Evolutionary conservation across 2,113 vertebrate species (phyloP).

Genomic region (Motacilla alba): DNA sequence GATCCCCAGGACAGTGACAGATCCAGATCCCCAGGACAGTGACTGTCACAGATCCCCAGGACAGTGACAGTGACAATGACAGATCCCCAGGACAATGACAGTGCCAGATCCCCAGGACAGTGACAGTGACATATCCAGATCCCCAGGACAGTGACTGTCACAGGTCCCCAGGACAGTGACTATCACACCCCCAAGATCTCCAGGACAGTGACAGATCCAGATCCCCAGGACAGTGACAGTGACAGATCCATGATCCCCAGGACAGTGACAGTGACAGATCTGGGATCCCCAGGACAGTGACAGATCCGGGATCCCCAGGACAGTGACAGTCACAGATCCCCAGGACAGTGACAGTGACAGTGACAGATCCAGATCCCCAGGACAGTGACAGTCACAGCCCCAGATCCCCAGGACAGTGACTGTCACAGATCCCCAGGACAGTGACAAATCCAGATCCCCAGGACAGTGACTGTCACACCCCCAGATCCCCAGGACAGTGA

Average conservation of each 20-base stretch:
- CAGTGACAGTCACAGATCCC: neutral
- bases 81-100: neutral
- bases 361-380: accelerated
- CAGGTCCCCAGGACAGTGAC: neutral
- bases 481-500: neutral
- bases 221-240: neutral
- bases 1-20: neutral
- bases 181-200: neutral
- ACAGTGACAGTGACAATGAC: no score
- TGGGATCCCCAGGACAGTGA: no score
- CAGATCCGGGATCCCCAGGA: neutral
- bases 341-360: neutral
- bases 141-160: neutral
- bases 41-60: neutral
- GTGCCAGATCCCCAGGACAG: neutral
- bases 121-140: no score
- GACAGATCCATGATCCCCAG: neutral
- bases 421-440: neutral
- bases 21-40: neutral
- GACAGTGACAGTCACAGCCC: neutral
- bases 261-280: no score
- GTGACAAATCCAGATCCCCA: neutral
- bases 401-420: neutral
- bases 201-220: neutral
- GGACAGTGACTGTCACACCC: no score